Evolutionary conservation across 2,888 invertebrate genomes (phyloP), one percentile per base, ranked within the genome.

Genomic region (Drosophila longiperda): DNA sequence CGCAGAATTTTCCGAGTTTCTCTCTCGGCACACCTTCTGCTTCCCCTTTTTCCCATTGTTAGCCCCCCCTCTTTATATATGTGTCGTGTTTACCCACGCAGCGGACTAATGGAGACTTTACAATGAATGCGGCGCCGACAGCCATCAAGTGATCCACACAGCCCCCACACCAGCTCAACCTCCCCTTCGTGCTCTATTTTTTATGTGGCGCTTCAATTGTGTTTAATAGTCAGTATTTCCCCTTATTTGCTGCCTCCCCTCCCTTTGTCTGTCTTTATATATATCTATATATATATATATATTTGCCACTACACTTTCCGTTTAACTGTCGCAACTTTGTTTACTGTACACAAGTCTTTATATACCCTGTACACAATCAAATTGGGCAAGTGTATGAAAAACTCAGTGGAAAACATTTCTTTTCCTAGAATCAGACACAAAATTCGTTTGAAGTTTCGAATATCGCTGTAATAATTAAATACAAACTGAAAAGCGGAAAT

Each of bases 171-270:
- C 9, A 23, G 23, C 15, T 11, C 29, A n/a, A 11, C 5, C 23
- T 34, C 3, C 49, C n/a, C 26, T 0, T 8, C 12, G 15, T 26
- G 32, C 67, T n/a, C n/a, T 29, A 32, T 26, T 34, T 70, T 68
- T 79, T 67, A 80, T 80, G 78, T 78, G 84, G 85, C 84, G 84
- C 87, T 73, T 85, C 80, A 84, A 87, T 84, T 84, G 87, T 68
- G 67, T 78, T 87, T 87, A 87, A 87, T 75, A 75, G 82, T 80
- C 77, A 66, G 70, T 64, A 66, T 66, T 64, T 45, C 23, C 58
- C 36, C 34, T 29, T 8, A 15, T 7, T 8, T 12, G 0, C n/a
- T 5, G 1, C 7, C 23, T 12, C 40, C 29, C 3, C 17, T 5
- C 12, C n/a, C 58, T 5, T 29, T 2, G 29, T 34, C 15, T 38